Evolutionary conservation across 2,113 vertebrate genomes (phyloP), one percentile per base, ranked within the genome.

Genomic region (Lophotis ruficrista): DNA sequence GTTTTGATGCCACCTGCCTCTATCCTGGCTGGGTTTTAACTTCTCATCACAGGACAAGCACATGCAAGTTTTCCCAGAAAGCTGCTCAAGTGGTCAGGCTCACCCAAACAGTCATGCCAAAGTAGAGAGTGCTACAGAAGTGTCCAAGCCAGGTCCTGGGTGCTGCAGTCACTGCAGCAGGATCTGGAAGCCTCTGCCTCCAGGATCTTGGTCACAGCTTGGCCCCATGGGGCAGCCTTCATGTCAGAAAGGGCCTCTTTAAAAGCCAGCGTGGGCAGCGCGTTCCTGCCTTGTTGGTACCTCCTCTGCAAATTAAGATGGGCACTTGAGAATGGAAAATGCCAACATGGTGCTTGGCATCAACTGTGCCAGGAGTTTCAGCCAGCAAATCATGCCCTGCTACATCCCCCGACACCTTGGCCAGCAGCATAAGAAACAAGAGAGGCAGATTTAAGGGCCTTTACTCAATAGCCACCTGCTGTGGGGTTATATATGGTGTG

Each of bases 401-500:
- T 92, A 71, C 87, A 90, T 66, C 89, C 83, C 90, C 51, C 77
- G 88, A 84, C 94, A 96, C 92, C 80, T 69, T 81, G 89, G 92
- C 89, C 76, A 85, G 90, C 92, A 89, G 82, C 41, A 43, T 38
- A 92, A 96, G 94, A 86, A 97, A 95, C 70, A 95, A 95, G 95
- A 91, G 83, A 95, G 91, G 84, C 92, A 96, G 92, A 96, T 97
- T 96, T 92, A 96, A 96, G 96, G 90, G 80, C 60, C 82, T 95
- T 93, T 86, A 78, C 93, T 97, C 94, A 97, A 96, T 90, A 97
- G 96, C 84, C 92, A 93, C 96, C 96, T 94, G 97, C 97, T 97
- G 95, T 94, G 97, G 91, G 87, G 96, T 97, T 97, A 95, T 97
- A 96, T 76, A 94, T 81, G 93, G 94, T 96, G 94, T 89, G 71